Evolutionary conservation across 2,888 invertebrate genomes (phyloP), one percentile per base, ranked within the genome.

Genomic region (Unio pictorum): DNA sequence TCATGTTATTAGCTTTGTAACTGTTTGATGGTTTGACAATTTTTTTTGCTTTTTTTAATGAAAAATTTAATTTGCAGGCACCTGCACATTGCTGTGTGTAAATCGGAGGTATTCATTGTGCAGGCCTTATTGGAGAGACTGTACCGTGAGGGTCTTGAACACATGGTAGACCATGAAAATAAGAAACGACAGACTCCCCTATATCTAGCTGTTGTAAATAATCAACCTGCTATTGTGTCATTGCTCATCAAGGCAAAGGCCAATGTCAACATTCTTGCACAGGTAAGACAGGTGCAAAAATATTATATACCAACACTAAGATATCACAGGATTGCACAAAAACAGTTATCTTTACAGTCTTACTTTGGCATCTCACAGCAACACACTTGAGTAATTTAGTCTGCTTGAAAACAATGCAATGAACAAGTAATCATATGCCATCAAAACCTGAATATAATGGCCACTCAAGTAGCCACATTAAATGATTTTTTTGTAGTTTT

Each of bases 121-220:
- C 80, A 84, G 71, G 86, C 87, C 2, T 67, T 87, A 61, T 64
- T 87, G 28, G 87, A 87, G 70, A 67, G 87, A 55, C 64, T 84
- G 15, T 69, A 74, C 7, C 63, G 86, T 34, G 81, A 83, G 56
- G 67, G 75, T 5, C 72, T 84, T n/a, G 64, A 74, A 23, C 30
- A 70, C 55, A 81, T 87, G 71, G 81, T 86, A 55, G 80, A 86
- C 69, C 69, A 73, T 1, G 78, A 81, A 67, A 86, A 87, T 67
- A 71, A 67, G n/a, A 76, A 80, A 63, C 71, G 83, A 65, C 85
- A 86, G 85, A 87, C 87, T 4, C 84, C 86, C 8, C 72, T 87
- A 18, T 87, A 86, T 68, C 68, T 86, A 20, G 86, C 87, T 18
- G 84, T 84, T 7, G 79, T 79, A 30, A 76, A 76, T 30, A 86